Evolutionary conservation across 2,113 vertebrate species (phyloP).

Genomic region (Myrmecophaga tridactyla): DNA sequence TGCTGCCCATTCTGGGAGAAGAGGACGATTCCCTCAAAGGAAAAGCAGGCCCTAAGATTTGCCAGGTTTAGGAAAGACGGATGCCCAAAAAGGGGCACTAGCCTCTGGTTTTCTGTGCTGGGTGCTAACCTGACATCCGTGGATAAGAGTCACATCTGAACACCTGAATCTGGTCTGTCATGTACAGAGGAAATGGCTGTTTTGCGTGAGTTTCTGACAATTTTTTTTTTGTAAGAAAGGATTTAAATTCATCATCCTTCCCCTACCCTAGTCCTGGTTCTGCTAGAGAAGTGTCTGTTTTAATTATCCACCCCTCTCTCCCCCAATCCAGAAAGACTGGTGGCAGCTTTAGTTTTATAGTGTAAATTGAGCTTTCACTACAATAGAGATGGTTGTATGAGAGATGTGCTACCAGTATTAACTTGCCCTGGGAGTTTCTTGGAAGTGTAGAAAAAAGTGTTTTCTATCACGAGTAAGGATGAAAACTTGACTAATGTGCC

Average conservation of each 20-base stretch:
- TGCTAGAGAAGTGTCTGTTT: conserved; percentile 47
- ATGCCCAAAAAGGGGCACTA: conserved; percentile 3
- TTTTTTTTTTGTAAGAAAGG: conserved; percentile 57
- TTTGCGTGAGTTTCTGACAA: conserved; percentile 59
- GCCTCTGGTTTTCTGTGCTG: conserved; percentile 31
- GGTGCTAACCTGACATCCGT: conserved; percentile 42
- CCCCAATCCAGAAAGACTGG: background rate
- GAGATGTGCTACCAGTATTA: conserved; percentile 28
- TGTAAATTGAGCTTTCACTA: conserved; percentile 64
- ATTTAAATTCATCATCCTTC: conserved; percentile 40
- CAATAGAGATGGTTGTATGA: conserved; percentile 39
- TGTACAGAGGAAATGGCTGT: conserved; percentile 64
- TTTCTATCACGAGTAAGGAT: conserved; percentile 4
- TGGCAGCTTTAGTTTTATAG: conserved; percentile 44
- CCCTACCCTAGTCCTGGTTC: background rate
- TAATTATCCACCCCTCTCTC: conserved; percentile 22
- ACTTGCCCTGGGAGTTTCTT: conserved; percentile 50
- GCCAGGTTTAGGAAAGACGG: conserved; percentile 16
- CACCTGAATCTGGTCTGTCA: conserved; percentile 57
- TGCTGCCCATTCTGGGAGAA: background rate
- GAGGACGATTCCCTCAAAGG: conserved; percentile 16
- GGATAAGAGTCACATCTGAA: conserved; percentile 56
- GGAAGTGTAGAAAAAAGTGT: background rate
- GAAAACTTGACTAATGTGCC: conserved; percentile 26
- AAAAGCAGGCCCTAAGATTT: conserved; percentile 30